Conservation (phyloP, 2,888 invertebrate species). For the Caenorhabditis panamensis region DNA sequence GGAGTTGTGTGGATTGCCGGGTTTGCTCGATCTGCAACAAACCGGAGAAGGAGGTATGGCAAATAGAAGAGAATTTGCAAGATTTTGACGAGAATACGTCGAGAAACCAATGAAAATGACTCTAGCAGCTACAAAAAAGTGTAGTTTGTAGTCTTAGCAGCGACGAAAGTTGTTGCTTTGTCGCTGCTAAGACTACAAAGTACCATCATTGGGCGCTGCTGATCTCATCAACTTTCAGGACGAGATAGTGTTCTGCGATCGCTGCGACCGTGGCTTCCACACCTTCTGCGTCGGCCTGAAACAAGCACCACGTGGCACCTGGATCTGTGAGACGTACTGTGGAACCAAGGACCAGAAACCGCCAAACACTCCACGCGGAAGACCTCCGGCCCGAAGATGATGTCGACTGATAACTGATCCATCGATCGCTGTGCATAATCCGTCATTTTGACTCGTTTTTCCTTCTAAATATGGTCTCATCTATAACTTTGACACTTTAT, state of each 20-base stretch:
- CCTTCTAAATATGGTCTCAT: not conserved
- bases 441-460: not conserved
- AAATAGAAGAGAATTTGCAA: too few species aligned
- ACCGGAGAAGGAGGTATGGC: constrained; percentile 87
- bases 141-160: not conserved
- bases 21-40: constrained; percentile 90
- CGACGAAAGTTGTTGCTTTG: not conserved
- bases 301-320: constrained; percentile 89
- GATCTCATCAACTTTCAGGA: constrained; percentile 83
- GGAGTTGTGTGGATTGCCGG: constrained; percentile 96
- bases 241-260: constrained; percentile 94
- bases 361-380: constrained; percentile 7
- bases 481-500: not conserved
- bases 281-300: constrained; percentile 91
- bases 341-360: constrained; percentile 12
- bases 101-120: too few species aligned
- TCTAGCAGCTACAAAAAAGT: too few species aligned
- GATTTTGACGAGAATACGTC: too few species aligned
- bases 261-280: constrained; percentile 94
- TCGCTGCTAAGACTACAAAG: too few species aligned
- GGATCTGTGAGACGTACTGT: constrained; percentile 83
- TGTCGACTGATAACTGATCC: not conserved
- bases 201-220: too few species aligned
- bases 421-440: constrained; percentile 14
- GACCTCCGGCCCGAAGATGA: constrained; percentile 10